These are phyloP conservation scores for Aspidapion aeneum DNA, from an alignment of 2,888 invertebrate genomes.

Conservation along the genomic window DNA sequence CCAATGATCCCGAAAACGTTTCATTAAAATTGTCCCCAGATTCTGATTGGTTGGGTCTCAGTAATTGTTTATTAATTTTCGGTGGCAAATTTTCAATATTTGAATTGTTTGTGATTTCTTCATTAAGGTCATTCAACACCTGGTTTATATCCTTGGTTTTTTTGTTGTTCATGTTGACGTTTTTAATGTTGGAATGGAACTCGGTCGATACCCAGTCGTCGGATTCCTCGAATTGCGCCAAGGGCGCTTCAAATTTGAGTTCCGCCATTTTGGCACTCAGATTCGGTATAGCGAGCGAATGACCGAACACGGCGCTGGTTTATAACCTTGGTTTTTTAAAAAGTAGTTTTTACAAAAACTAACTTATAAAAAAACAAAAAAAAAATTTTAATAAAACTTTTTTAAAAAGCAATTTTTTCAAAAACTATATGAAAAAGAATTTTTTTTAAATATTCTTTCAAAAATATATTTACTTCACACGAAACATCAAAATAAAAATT, in stretches of 20 bases:
- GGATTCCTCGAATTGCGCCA: conserved; percentile 93
- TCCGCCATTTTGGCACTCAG: conserved; percentile 86
- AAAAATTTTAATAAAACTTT: no score
- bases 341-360: no score
- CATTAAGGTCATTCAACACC: conserved; percentile 41
- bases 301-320: neutral
- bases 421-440: no score
- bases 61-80: conserved; percentile 35
- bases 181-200: no score
- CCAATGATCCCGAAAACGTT: conserved; percentile 91
- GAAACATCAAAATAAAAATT: no score
- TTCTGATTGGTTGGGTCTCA: conserved; percentile 34
- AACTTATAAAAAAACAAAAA: no score
- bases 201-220: conserved; percentile 78
- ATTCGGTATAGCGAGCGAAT: conserved; percentile 73
- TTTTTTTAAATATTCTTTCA: no score
- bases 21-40: conserved; percentile 80
- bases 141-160: conserved; percentile 49
- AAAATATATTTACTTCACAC: no score
- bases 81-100: conserved; percentile 51
- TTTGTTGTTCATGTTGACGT: conserved; percentile 59
- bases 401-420: no score
- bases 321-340: no score
- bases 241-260: conserved; percentile 96
- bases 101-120: conserved; percentile 50